Percentiles rank a stretch among this genome's conserved stretches.
Conservation (phyloP, 2,888 invertebrate species). For the Patella depressa region DNA sequence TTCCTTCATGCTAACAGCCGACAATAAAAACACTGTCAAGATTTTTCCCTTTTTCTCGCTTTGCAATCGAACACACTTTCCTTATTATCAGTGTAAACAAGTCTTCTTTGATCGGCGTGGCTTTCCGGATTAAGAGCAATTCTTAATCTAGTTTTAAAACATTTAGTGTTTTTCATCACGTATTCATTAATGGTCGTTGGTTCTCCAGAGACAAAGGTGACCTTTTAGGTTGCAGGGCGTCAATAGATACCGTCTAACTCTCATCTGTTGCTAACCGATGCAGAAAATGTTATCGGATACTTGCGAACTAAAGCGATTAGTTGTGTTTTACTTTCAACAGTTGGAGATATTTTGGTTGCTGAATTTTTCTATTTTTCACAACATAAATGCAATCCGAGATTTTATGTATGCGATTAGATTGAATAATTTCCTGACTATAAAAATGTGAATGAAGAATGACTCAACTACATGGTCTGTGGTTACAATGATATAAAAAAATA, state of each 20-base stretch:
- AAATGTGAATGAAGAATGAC: too few relatives aligned
- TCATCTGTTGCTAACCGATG: background rate
- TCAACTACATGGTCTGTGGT: too few relatives aligned
- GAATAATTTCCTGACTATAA: too few relatives aligned
- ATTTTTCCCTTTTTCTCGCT: too few relatives aligned
- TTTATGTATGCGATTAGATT: too few relatives aligned
- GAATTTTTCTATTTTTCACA: too few relatives aligned
- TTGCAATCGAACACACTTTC: background rate
- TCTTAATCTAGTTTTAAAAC: background rate
- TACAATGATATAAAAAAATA: too few relatives aligned
- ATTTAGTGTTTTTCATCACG: background rate
- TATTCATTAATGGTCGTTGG: background rate
- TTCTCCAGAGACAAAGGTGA: conserved; percentile 4
- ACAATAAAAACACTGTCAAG: too few relatives aligned
- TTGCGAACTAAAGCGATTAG: background rate
- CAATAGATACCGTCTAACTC: too few relatives aligned
- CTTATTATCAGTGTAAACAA: conserved; percentile 8
- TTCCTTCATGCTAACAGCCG: too few relatives aligned
- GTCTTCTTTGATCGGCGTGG: background rate
- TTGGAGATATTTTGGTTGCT: too few relatives aligned
- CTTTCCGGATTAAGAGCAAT: background rate
- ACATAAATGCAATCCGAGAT: too few relatives aligned
- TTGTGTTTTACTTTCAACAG: background rate
- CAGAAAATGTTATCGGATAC: conserved; percentile 7
- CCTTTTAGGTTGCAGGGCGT: background rate